Base-by-base conservation (phyloP, 2,888 invertebrate species). In the Hartigia nigra region DNA sequence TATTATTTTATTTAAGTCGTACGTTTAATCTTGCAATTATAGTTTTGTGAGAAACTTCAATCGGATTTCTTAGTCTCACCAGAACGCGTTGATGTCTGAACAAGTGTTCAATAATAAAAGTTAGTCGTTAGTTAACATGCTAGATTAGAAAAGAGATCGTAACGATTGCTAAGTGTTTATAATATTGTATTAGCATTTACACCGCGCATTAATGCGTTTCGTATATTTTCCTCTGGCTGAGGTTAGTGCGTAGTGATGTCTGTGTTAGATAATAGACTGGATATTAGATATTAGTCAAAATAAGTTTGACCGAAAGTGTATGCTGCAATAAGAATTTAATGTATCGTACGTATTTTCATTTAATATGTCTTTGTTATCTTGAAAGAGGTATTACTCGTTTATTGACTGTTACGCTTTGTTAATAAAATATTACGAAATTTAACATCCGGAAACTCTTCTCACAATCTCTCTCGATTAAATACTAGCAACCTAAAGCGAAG, bases 401-500 rank as follows among this genome's bases (percentile, higher is more conserved):
- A 88, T 86, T 88, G 85, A 87, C 86, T 87, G 88, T 88, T 88
- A 87, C 87, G 88, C 88, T 88, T 88, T 88, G 88, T 88, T 88
- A 88, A 88, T 88, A 88, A 87, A 88, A 87, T 83, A 85, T 79
- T 83, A 81, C 75, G 79, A 87, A 84, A 86, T 79, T 83, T 84
- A 77, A 79, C 76, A 78, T 35, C 74, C 39, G n/a, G 55, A 14
- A 31, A 70, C 74, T 74, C 55, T 55, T 55, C 35, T 23, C 23
- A 5, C 55, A 14, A 5, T 23, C 23, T 39, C 1, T 55, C 12
- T 34, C 34, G 34, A 34, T 34, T 36, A 12, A 12, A 4, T 39
- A 39, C 55, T 9, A 9, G 0, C 55, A 55, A 4, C 55, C 23
- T 3, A 9, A 55, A 23, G 0, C 55, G 23, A 55, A 23, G 55